Percentiles rank a stretch among this genome's conserved stretches.
phyloP scores from a whole-genome alignment of 2,888 invertebrate genomes.

The Griposia aprilina region DNA sequence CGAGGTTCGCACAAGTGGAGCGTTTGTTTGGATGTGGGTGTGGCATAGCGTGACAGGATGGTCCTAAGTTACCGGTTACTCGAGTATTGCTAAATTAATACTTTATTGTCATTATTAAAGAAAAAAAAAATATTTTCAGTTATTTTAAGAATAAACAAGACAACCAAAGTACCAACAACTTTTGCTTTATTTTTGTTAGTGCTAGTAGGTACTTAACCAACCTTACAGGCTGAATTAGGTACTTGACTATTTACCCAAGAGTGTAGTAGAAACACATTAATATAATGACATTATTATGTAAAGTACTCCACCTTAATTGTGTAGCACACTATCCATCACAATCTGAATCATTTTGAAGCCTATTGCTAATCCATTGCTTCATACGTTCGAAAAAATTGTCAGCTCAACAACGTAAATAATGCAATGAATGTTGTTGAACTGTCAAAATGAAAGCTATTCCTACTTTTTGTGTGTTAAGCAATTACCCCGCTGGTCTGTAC shows the following conservation, averaged over 20 bases:
- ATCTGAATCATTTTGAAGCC: too few species aligned
- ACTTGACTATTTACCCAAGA: slow-evolving; percentile 20
- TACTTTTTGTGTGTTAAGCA: too few species aligned
- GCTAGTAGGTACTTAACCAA: neutral
- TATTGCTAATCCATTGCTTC: too few species aligned
- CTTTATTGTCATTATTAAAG: slow-evolving; percentile 12
- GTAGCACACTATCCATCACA: too few species aligned
- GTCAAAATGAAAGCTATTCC: too few species aligned
- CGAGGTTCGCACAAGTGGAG: slow-evolving; percentile 58
- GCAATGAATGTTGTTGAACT: too few species aligned
- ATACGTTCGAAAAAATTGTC: too few species aligned
- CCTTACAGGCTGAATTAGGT: neutral
- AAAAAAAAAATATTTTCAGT: neutral
- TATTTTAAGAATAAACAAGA: slow-evolving; percentile 6
- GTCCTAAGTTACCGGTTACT: slow-evolving; percentile 66
- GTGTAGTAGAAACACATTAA: slow-evolving; percentile 11
- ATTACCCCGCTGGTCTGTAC: neutral
- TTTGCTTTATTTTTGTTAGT: neutral
- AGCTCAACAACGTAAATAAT: too few species aligned
- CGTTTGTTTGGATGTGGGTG: slow-evolving; percentile 73
- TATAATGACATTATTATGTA: slow-evolving; percentile 15
- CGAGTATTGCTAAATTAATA: slow-evolving; percentile 42
- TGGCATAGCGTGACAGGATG: slow-evolving; percentile 78
- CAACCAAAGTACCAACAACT: neutral
- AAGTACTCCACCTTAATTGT: neutral